Conservation (phyloP, 2,113 vertebrate species). For the Festucalex cinctus region DNA sequence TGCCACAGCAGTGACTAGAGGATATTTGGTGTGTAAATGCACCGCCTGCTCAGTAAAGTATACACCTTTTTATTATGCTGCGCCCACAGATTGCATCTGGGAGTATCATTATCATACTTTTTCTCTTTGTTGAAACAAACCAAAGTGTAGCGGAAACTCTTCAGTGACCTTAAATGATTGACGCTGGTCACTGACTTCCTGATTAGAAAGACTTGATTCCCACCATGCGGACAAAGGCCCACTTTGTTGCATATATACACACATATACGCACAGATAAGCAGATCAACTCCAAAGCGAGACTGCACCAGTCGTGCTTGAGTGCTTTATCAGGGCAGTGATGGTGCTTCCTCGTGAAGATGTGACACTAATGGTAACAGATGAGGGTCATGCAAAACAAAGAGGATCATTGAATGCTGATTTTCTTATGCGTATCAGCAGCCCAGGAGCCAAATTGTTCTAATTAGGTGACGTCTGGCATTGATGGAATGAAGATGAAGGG, state of each 20-base stretch:
- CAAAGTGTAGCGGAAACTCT: not conserved
- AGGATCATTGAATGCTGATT: constrained; percentile 63
- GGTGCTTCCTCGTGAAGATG: constrained; percentile 59
- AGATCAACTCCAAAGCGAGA: constrained; percentile 41
- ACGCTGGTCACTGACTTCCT: constrained; percentile 28
- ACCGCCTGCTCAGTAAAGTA: constrained; percentile 45
- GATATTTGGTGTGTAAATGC: constrained; percentile 39
- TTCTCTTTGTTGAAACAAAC: not conserved
- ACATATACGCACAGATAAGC: constrained; percentile 52
- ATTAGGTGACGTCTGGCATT: constrained; percentile 46
- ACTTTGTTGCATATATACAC: constrained; percentile 58
- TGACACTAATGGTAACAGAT: constrained; percentile 68
- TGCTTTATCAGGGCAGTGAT: constrained; percentile 49
- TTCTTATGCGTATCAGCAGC: constrained; percentile 56
- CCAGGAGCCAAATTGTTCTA: constrained; percentile 63
- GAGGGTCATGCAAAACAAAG: constrained; percentile 67
- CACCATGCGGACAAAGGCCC: constrained; percentile 59
- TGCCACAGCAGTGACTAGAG: constrained; percentile 31
- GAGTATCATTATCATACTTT: constrained; percentile 13
- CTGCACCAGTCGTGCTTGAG: constrained; percentile 39
- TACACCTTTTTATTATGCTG: constrained; percentile 32
- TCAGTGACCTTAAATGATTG: constrained; percentile 31
- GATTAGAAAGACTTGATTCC: constrained; percentile 52
- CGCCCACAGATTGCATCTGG: constrained; percentile 28
- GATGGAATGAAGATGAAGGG: constrained; percentile 38